phyloP scores from a whole-genome alignment of 2,888 invertebrate genomes.

The Scotopteryx bipunctaria region DNA sequence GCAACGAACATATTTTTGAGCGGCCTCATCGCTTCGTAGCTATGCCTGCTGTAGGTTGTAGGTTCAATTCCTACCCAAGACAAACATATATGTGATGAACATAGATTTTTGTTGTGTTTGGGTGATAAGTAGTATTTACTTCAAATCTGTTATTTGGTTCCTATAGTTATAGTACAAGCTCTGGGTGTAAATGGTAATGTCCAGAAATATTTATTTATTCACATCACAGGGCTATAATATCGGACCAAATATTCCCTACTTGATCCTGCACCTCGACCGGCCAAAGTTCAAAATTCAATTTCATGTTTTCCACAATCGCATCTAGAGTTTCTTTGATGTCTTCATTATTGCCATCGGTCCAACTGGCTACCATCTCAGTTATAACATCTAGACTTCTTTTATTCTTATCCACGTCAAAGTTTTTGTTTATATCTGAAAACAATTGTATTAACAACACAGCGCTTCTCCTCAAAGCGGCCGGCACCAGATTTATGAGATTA shows the following conservation, averaged over 20 bases:
- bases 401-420: constrained; percentile 46
- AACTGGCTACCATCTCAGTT: constrained; percentile 39
- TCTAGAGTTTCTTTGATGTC: constrained; percentile 34
- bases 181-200: no score
- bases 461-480: constrained; percentile 40
- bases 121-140: no score
- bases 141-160: no score
- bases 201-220: no score
- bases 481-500: constrained; percentile 37
- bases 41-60: no score
- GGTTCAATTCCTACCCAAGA: no score
- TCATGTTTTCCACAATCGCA: constrained; percentile 48
- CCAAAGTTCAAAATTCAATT: constrained; percentile 51
- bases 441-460: constrained; percentile 42
- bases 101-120: no score
- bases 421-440: constrained; percentile 45
- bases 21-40: no score
- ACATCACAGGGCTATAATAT: constrained; percentile 39
- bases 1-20: no score
- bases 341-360: constrained; percentile 29
- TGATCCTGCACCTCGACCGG: constrained; percentile 45
- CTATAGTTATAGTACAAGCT: no score
- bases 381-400: constrained; percentile 47
- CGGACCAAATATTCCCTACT: constrained; percentile 47
- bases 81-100: no score